Base-by-base conservation (phyloP, 2,113 vertebrate genomes). In the Labrus mixtus region DNA sequence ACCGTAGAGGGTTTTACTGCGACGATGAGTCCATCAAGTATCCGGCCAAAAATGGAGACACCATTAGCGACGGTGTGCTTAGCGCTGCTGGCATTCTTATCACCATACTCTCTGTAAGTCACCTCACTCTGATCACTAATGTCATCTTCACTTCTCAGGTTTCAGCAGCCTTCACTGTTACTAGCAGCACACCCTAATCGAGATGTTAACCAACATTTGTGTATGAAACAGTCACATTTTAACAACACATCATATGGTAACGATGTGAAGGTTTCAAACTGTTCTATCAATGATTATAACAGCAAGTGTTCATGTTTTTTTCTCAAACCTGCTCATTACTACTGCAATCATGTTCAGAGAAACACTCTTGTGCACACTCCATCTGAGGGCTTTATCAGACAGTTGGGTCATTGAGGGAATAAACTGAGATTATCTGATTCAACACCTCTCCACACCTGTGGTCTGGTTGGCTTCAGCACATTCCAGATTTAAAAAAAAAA, bases 1-100 rank as follows among this genome's bases (percentile, higher is more conserved):
- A 98, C 92, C 94, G 89, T 75, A 94, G 97, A 70, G 97, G 98
- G 53, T 98, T 99, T 94, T 98, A 98, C 93, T 99, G 97, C 78
- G 90, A 93, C 0, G 97, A 99, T 0, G 96, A 98, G 84, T 97
- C 96, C 91, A 98, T 99, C 94, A 96, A 93, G 92, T 99, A 98
- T 81, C 97, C 98, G 0, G 91, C 93, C 94, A 98, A 98, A 93
- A 90, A 89, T 0, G 93, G 96, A 69, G 97, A 99, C 90, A 99
- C 97, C 8, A 98, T 99, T 88, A 98, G 95, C 0, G 97, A 99
- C 0, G 96, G 95, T 15, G 96, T 99, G 90, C 95, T 99, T 64
- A 96, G 94, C 56, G 97, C 96, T 1, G 96, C 96, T 1, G 97
- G 97, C 87, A 98, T 98, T 76, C 95, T 99, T 82, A 97, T 97